Evolutionary conservation across 1,140 invertebrate species (phyloP), one percentile per base, ranked within the genome.

Genomic region (Bombus consobrinus): DNA sequence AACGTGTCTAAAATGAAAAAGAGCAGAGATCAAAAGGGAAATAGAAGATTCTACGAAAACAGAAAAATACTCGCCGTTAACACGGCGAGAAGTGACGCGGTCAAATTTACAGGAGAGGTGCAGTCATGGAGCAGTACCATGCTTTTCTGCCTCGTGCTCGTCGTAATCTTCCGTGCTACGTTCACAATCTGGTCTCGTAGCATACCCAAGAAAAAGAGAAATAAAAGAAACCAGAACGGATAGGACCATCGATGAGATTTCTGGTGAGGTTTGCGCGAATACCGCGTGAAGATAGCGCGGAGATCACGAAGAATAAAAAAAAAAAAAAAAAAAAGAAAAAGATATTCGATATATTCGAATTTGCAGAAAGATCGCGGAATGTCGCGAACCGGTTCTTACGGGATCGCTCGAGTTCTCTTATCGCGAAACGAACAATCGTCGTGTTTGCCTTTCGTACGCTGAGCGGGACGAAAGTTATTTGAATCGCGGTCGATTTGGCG

Each of bases 381-480:
- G 66, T 62, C 76, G n/a, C 37, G 68, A 85, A 85, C 83, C 83
- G 83, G 83, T 85, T 85, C 69, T 71, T 73, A 64, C 47, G 47
- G 47, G 47, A 53, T 53, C 47, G 47, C 28, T 57, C 69, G 34
- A 85, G 81, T 85, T 68, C 53, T 59, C 77, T 85, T 73, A 81
- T 83, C 82, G 57, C 74, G n/a, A 34, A 43, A 47, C 53, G 64
- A 41, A 62, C 82, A 77, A 78, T 84, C 53, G 47, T 39, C 22
- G 64, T 53, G 82, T 85, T 74, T 85, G 59, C 77, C 64, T 74
- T 81, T 39, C 47, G 37, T 22, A 37, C n/a, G 22, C 62, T 39
- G 25, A 12, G 22, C 32, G 72, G 9, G 37, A 28, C 43, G 34
- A 28, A 84, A 78, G 64, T 76, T 83, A 59, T 59, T 77, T 39